A percentile compares a stretch with the other conserved stretches of the same genome.
phyloP scores from a whole-genome alignment of 1,140 invertebrate species.

The Nephila pilipes region DNA sequence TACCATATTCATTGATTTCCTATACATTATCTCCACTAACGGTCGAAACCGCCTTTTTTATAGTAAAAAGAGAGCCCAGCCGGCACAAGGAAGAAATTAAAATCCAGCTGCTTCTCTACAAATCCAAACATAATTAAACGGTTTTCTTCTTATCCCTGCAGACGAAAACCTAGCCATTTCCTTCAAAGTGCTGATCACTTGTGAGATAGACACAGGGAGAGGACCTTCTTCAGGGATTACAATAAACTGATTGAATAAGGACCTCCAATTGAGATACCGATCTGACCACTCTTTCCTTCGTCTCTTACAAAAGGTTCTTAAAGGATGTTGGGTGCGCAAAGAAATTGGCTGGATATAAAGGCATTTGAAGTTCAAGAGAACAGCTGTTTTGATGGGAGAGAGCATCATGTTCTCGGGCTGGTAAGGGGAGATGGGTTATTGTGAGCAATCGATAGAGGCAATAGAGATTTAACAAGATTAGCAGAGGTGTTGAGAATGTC shows the following conservation, averaged over 20 bases:
- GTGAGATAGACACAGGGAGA: background rate
- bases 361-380: background rate
- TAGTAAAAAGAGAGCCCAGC: background rate
- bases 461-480: slow-evolving; percentile 39
- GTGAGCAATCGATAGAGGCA: background rate
- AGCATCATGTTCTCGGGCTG: background rate
- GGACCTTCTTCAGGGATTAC: background rate
- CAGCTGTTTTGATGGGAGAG: background rate
- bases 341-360: slow-evolving; percentile 42
- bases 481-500: background rate
- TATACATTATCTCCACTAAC: background rate
- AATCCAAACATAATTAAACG: background rate
- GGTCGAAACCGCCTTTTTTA: background rate
- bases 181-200: background rate
- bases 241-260: slow-evolving; percentile 7
- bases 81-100: background rate
- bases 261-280: background rate
- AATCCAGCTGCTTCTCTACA: slow-evolving; percentile 3
- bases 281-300: background rate
- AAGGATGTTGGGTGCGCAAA: background rate
- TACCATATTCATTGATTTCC: too few relatives aligned
- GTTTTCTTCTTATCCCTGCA: background rate
- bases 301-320: background rate
- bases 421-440: slow-evolving; percentile 9
- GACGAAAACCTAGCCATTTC: background rate